Evolutionary conservation across 2,797 vertebrate species (phyloP).

Genomic region (Neopelma chrysocephalum): DNA sequence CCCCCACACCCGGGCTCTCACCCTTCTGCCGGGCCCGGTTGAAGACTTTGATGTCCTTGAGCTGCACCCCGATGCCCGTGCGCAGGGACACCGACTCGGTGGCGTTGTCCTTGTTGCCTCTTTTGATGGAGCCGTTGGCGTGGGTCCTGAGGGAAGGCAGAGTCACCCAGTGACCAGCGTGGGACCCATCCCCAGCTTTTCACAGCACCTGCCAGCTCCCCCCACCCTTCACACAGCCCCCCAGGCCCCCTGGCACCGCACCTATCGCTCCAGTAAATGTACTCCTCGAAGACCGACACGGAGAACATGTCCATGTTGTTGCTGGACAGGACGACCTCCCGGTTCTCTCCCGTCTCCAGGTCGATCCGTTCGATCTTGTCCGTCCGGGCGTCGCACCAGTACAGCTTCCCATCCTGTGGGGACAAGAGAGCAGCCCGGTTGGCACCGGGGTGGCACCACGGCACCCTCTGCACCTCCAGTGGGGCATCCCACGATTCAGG

Average conservation of each 20-base stretch:
- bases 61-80: slow-evolving; percentile 93
- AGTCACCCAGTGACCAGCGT: rapidly evolving
- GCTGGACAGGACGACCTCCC: slow-evolving; percentile 90
- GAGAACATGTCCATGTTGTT: slow-evolving; percentile 99
- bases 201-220: background rate
- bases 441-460: rapidly evolving
- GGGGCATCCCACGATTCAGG: background rate
- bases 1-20: background rate
- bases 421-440: background rate
- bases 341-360: slow-evolving; percentile 91
- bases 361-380: slow-evolving; percentile 97
- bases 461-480: background rate
- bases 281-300: slow-evolving; percentile 93
- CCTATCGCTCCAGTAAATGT: slow-evolving; percentile 99
- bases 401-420: slow-evolving; percentile 87
- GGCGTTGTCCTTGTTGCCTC: slow-evolving; percentile 94
- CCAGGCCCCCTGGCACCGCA: background rate
- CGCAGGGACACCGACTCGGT: slow-evolving; percentile 91
- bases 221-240: too few species aligned
- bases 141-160: slow-evolving; percentile 81
- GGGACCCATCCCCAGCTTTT: background rate
- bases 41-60: slow-evolving; percentile 99
- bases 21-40: slow-evolving; percentile 94
- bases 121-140: slow-evolving; percentile 96
- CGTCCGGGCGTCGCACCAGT: slow-evolving; percentile 96